Evolutionary conservation across 2,113 vertebrate species (phyloP), one percentile per base, ranked within the genome.

Genomic region (Saccopteryx bilineata): DNA sequence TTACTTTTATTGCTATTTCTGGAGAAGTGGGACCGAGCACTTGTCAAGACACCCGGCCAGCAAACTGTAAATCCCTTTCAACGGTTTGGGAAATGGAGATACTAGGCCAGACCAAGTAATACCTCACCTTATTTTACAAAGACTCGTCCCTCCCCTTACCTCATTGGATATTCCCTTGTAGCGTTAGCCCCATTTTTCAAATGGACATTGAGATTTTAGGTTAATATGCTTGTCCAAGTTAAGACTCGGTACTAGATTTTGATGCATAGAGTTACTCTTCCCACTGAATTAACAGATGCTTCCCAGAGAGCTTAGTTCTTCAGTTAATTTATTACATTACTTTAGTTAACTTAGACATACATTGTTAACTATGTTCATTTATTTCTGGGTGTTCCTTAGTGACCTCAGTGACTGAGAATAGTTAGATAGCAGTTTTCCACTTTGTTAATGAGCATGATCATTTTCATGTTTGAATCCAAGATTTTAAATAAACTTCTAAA

Each of bases 401-500:
- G 96, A 80, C 13, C 61, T 46, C 56, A 68, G 5, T 31, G 28
- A 33, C 31, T 33, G 60, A n/a, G 21, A 81, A 3, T 46, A 50
- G 61, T 72, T 33, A 28, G 7, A 65, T 66, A 81, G 24, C 54
- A 17, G 1, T 54, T 90, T 88, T 66, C 46, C 48, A 19, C 7
- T 60, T 87, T 39, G 69, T 31, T 72, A 19, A 31, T 90, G 39
- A 84, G 12, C 18, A 19, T 39, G 12, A 15, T 63, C 10, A 33
- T 58, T 90, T 72, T 72, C 63, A 28, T 90, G 33, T 92, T 93
- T 63, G 48, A 46, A 7, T 79, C 24, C 69, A 80, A 17, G 24
- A 24, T 89, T 69, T 86, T 69, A 68, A 72, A 6, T 80, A 50
- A 60, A 71, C 66, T 90, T 87, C 5, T 58, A 71, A 94, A 80